Base-by-base conservation (phyloP, 2,113 vertebrate genomes). In the Pycnonotus jocosus region DNA sequence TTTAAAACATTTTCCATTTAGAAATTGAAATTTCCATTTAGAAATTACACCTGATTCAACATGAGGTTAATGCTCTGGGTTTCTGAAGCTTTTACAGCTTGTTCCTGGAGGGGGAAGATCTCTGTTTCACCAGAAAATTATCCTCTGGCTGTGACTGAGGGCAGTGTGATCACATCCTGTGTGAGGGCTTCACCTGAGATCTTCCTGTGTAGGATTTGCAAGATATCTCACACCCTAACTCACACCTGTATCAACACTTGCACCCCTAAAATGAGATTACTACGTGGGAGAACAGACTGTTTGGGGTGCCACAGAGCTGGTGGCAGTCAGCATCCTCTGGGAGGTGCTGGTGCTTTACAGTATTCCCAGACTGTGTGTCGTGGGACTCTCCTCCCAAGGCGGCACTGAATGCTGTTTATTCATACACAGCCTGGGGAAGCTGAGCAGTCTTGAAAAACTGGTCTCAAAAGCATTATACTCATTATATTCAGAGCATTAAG, bases 281-380 rank as follows among this genome's bases (percentile, higher is more conserved):
- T 10, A 3, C 12, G 58, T 58, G 65, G 37, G 24, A 81, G 61
- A 38, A 37, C 10, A 66, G 35, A 9, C 9, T 13, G 0, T 23
- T 56, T 50, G 70, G 48, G 47, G 53, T 73, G 88, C 28, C 45
- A 6, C 11, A 35, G 76, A 62, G 68, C 64, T 66, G 76, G 11
- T 6, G 24, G 73, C 81, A 53, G 40, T 1, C 71, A 80, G 64
- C 64, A 35, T 54, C 94, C 96, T 95, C 94, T 83, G 91, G 94
- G 93, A 95, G 92, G 94, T 70, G 92, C 90, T 94, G 3, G 90
- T 60, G 81, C 81, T 80, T 93, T 86, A 15, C 51, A 37, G 40
- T 30, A 57, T 40, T 54, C 30, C 81, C 68, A 50, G 48, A 5
- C 18, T 28, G 9, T 2, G 3, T 9, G 0, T 6, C 15, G 47